These are phyloP conservation scores for Hydrotaea diabolus DNA, from an alignment of 2,888 invertebrate species.

Conservation along the genomic window DNA sequence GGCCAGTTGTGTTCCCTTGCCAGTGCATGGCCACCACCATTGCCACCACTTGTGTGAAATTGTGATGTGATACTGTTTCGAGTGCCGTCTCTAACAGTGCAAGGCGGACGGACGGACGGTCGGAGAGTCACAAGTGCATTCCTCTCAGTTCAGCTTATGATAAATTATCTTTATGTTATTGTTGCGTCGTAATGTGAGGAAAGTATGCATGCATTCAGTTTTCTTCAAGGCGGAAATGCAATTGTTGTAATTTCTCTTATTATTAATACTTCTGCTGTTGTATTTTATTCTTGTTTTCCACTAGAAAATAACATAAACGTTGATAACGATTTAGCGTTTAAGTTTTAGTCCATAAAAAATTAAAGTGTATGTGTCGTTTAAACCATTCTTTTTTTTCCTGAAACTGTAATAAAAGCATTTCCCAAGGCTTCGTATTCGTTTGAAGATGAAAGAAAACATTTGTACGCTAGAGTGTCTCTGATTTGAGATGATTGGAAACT, in stretches of 20 bases:
- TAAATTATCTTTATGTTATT: slow-evolving; percentile 53
- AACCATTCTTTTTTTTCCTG: not conserved
- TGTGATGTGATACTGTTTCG: slow-evolving; percentile 40
- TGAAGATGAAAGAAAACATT: not conserved
- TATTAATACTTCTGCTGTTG: slow-evolving; percentile 42
- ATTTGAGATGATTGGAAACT: not conserved
- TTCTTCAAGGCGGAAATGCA: slow-evolving; percentile 43
- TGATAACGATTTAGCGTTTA: slow-evolving; percentile 13
- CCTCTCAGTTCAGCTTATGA: slow-evolving; percentile 32
- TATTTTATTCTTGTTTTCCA: not conserved
- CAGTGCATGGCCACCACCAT: not conserved
- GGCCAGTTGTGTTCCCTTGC: not conserved
- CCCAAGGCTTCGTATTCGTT: not conserved
- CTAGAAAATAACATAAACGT: not conserved
- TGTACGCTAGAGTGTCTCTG: not conserved
- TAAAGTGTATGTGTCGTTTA: not conserved
- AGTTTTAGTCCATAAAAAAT: not conserved
- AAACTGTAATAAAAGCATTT: not conserved
- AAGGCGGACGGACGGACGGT: not conserved
- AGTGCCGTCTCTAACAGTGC: slow-evolving; percentile 23
- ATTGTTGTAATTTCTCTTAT: slow-evolving; percentile 46
- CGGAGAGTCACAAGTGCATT: slow-evolving; percentile 44
- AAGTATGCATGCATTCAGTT: slow-evolving; percentile 31
- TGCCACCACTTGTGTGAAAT: slow-evolving; percentile 52
- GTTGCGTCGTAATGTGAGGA: slow-evolving; percentile 22